Evolutionary conservation across 2,113 vertebrate species (phyloP).

Genomic region (Grammomys dolichurus): DNA sequence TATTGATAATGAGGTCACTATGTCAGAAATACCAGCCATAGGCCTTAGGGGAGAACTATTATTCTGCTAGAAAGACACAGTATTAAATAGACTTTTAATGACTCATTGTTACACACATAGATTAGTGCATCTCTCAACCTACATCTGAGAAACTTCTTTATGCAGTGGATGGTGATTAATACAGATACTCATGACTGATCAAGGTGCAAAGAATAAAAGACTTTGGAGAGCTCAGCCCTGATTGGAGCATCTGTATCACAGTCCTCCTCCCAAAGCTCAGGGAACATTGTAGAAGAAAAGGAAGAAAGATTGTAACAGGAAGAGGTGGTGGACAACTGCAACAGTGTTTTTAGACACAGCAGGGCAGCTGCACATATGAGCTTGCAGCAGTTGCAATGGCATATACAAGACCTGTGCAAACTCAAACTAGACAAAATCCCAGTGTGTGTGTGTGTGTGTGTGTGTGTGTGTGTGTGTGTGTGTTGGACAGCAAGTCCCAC

Average conservation of each 20-base stretch:
- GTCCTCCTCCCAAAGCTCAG: background rate
- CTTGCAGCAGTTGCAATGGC: background rate
- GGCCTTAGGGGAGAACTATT: background rate
- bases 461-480: background rate
- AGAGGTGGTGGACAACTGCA: background rate
- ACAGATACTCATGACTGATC: background rate
- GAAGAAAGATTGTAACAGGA: background rate
- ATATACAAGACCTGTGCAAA: background rate
- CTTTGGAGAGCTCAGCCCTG: background rate
- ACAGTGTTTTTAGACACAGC: background rate
- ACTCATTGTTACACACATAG: background rate
- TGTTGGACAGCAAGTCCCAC: background rate
- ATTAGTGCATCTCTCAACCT: background rate
- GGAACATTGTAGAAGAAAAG: background rate
- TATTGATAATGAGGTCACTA: background rate
- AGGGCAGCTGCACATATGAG: background rate
- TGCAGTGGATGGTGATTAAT: background rate
- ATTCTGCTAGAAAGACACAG: background rate
- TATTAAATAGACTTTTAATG: background rate
- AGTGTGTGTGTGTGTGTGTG: background rate
- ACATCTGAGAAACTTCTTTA: background rate
- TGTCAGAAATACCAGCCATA: background rate
- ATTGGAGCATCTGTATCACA: background rate
- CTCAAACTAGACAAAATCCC: background rate
- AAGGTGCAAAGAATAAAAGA: background rate